These are phyloP conservation scores for Charina bottae DNA, from an alignment of 2,113 vertebrate species.

Conservation along the genomic window DNA sequence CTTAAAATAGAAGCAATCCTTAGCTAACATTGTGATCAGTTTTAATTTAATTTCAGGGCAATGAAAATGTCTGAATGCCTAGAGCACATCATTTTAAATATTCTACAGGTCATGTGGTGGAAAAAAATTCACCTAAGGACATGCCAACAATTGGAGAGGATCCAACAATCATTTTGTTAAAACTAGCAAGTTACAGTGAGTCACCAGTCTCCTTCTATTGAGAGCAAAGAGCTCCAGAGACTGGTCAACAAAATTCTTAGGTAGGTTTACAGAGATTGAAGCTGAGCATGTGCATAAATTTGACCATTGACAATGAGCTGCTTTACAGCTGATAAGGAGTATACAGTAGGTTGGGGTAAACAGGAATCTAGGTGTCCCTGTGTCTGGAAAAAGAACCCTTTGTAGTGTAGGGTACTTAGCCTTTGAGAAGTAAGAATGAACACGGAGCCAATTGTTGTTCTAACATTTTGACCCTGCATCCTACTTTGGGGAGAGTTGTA, in stretches of 20 bases:
- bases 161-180: not conserved
- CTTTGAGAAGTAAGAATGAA: not conserved
- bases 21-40: constrained; percentile 65
- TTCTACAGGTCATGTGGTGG: not conserved
- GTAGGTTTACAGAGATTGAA: constrained; percentile 38
- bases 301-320: not conserved
- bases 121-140: not conserved
- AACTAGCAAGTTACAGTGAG: not conserved
- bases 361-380: not conserved
- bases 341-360: not conserved
- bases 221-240: not conserved
- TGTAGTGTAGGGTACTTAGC: not conserved
- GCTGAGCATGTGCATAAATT: not conserved
- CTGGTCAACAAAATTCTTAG: constrained; percentile 36
- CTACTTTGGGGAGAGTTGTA: not conserved
- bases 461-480: not conserved
- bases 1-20: constrained; percentile 71
- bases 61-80: constrained; percentile 65
- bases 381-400: not conserved
- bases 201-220: not conserved
- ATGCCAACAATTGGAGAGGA: not conserved
- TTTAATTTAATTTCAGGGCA: constrained; percentile 71
- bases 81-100: constrained; percentile 5
- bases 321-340: not conserved
- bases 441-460: not conserved